Evolutionary conservation across 2,113 vertebrate genomes (phyloP), one percentile per base, ranked within the genome.

Genomic region (Saimiri boliviensis): DNA sequence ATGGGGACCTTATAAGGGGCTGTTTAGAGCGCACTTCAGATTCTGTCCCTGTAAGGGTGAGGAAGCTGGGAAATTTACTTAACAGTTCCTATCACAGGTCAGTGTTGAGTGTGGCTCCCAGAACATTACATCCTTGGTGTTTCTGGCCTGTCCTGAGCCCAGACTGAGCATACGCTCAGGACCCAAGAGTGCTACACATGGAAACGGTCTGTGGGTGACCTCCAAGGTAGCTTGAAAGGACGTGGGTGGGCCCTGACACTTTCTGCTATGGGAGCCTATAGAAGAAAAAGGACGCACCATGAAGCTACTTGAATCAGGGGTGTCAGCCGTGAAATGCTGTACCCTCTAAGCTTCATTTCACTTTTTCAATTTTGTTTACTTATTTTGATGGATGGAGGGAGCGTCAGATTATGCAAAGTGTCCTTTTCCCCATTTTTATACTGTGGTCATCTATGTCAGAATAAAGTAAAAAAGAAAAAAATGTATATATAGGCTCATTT

Each of bases 21-120:
- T 20, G 2, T 42, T 2, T 8, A 73, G 12, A 12, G 32, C 3
- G 7, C 19, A 47, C 2, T 49, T 76, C n/a, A 45, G 17, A 52
- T 9, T 27, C 19, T 40, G 23, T 84, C 30, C 19, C 12, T 0
- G 0, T 0, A 37, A 40, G 49, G 8, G 14, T n/a, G 13, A 54
- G n/a, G 37, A 45, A 71, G n/a, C 52, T n/a, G 49, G 27, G 32
- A 13, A 49, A 40, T 52, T 40, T 32, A 42, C 32, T 12, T 45
- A 20, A 2, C 19, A 47, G 27, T 1, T 92, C 70, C 47, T 60
- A 11, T 42, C 86, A 12, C 8, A 35, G 56, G 32, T 88, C 49
- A 21, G 37, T 63, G 27, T 71, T 81, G 79, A 76, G 32, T 37
- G 10, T 1, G 3, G 54, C 37, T 84, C 58, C 54, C 19, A 14